Percentiles rank a stretch among this genome's conserved stretches.
These are phyloP conservation scores for Glaucopsyche alexis DNA, from an alignment of 2,888 invertebrate genomes.

Conservation along the genomic window DNA sequence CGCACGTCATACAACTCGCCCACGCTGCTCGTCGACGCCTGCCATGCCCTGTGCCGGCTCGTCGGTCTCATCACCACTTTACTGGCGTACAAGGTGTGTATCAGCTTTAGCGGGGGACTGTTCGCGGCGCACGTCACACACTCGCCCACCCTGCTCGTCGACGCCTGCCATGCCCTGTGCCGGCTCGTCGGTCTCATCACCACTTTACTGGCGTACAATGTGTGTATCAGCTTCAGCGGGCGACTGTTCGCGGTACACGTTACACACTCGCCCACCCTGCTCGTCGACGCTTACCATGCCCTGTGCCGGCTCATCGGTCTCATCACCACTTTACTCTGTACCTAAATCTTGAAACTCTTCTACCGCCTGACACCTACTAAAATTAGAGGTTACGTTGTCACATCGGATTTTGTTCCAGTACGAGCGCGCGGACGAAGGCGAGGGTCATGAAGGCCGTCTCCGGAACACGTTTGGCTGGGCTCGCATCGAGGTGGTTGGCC, in stretches of 20 bases:
- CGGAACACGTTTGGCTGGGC: slow-evolving; percentile 97
- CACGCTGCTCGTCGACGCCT: slow-evolving; percentile 94
- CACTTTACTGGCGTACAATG: too few relatives aligned
- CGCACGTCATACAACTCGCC: slow-evolving; percentile 95
- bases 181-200: slow-evolving; percentile 87
- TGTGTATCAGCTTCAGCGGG: too few relatives aligned
- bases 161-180: too few relatives aligned
- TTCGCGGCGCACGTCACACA: slow-evolving; percentile 84
- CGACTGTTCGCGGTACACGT: slow-evolving; percentile 93
- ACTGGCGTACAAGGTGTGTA: too few relatives aligned
- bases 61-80: slow-evolving; percentile 82
- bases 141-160: too few relatives aligned
- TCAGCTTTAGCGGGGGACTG: slow-evolving; percentile 79
- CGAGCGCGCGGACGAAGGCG: slow-evolving; percentile 71
- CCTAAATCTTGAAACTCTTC: too few relatives aligned
- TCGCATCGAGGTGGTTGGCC: slow-evolving; percentile 91
- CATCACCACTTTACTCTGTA: too few relatives aligned
- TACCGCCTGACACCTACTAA: too few relatives aligned
- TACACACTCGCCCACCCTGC: too few relatives aligned
- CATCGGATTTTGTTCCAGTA: slow-evolving; percentile 49
- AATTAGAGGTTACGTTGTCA: too few relatives aligned
- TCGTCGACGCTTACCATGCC: too few relatives aligned
- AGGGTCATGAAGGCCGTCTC: slow-evolving; percentile 83
- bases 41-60: slow-evolving; percentile 96
- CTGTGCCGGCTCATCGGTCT: slow-evolving; percentile 95